Base-by-base conservation (phyloP, 2,113 vertebrate species). In the Eulacestoma nigropectus region DNA sequence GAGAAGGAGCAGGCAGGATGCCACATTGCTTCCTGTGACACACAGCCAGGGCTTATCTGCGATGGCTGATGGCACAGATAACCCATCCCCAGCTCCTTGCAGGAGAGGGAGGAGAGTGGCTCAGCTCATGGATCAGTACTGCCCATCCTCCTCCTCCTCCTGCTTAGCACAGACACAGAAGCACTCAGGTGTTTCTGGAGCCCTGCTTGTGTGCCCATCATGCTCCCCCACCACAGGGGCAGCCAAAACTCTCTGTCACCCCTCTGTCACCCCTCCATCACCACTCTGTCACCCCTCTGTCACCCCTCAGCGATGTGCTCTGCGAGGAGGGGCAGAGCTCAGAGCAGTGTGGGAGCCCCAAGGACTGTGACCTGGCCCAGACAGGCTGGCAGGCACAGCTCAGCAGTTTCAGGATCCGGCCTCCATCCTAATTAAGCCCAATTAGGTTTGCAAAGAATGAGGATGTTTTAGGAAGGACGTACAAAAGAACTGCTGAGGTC, bases 1-100 rank as follows among this genome's bases (percentile, higher is more conserved):
- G 92, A 84, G 76, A 21, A 65, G 11, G 63, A 90, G 7, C 79
- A 88, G 90, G 93, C 95, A 95, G 83, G 93, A 94, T 92, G 90
- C 57, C 83, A 60, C 88, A 41, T 3, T 46, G 80, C 92, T 90
- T 87, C 92, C 90, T 89, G 88, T 32, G 80, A 81, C 92, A 95
- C 68, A 11, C 56, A 78, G 75, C 52, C 17, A 65, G 22, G 4
- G 8, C 72, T 68, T 33, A 35, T 91, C 87, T 91, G 3, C 15
- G 3, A 4, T 2, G 52, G 83, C 13, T 35, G 84, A 73, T 50
- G 6, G 10, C 7, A 29, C 35, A 6, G 22, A 74, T 59, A 83
- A 83, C 44, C 37, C 55, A 35, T 6, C 59, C 49, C 2, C 1
- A 69, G 75, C 32, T 27, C 73, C 11, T 1, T 0, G 11, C 14